Base-by-base conservation (phyloP, 2,888 invertebrate genomes). In the Oxytorus armatus region DNA sequence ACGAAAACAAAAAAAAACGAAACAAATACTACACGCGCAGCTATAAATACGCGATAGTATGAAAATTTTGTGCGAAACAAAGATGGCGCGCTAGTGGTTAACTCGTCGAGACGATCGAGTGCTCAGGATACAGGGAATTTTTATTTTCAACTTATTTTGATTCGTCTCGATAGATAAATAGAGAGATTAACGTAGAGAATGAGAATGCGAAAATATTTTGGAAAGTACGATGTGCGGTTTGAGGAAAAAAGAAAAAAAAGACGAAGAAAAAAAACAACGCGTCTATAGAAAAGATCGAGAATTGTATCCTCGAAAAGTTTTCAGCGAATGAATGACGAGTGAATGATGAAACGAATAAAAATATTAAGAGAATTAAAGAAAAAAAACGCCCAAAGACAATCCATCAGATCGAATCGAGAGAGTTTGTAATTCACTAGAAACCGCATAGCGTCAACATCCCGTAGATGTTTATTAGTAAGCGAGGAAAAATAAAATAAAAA, bases 111-210 rank as follows among this genome's bases (percentile, higher is more conserved):
- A n/a, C n/a, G n/a, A 18, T 57, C 69, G 63, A 65, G 70, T 57
- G 65, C 75, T 70, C 65, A 42, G 79, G 55, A 74, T 75, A 57
- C 75, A 74, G 75, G 61, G 69, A 79, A 75, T 33, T 14, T 51
- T 73, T 21, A 66, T 78, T 25, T 77, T 57, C 51, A 7, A 44
- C 25, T 25, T 33, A 55, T 39, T 57, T 69, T 63, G 11, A 21
- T 39, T 66, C n/a, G n/a, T n/a, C n/a, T 66, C 39, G 51, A 51
- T 73, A 73, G 65, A 47, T 65, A 66, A 11, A 23, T 21, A n/a
- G 42, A 55, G 42, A 47, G 42, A 42, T 11, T 39, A n/a, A 21
- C 29, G 16, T 33, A 5, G 29, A 16, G 25, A 44, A 25, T n/a
- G 55, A 69, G 44, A 47, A 36, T 63, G 10, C 65, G 63, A 65